Base-by-base conservation (phyloP, 2,113 vertebrate genomes). In the Corythornis vintsioides region DNA sequence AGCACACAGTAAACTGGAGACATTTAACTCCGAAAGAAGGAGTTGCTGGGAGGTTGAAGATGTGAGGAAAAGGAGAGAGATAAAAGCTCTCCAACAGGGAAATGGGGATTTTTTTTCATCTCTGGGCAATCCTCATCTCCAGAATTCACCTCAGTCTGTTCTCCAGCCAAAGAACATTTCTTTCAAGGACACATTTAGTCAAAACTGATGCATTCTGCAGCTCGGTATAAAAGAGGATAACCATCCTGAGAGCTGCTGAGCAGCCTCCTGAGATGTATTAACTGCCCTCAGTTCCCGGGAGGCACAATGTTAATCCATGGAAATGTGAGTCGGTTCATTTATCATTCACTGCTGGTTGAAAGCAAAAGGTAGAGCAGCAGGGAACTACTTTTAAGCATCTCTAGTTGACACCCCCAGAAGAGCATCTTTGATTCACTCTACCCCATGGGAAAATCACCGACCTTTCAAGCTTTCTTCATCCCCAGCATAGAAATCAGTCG, bases 401-500 rank as follows among this genome's bases (percentile, higher is more conserved):
- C 18, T 78, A 17, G 17, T 76, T 91, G 16, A 18, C 18, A 5
- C 11, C 50, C 50, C 21, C 28, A 74, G 67, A 87, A 71, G 16
- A 82, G 59, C 48, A 50, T 57, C 16, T 75, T 78, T 74, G 50
- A 87, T 9, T 83, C 38, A 91, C 73, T 59, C 38, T 73, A 19
- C 25, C 19, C 45, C 71, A 90, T 66, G 92, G 67, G 94, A 94
- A 92, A 92, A 89, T 38, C 55, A 67, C 33, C 1, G 0, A 84
- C 77, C 57, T 87, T 92, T 85, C 78, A 85, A 83, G 72, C 56
- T 76, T 80, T 59, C 60, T 76, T 70, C 48, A 83, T 77, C 42
- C 72, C 64, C 78, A 67, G 79, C 83, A 95, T 16, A 88, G 71
- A 89, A 88, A 48, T 63, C 95, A 92, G 76, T 86, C 80, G 86